A percentile compares a stretch with the other conserved stretches of the same genome.
These are phyloP conservation scores for Prionailurus bengalensis DNA, from an alignment of 2,113 vertebrate species.

Conservation along the genomic window DNA sequence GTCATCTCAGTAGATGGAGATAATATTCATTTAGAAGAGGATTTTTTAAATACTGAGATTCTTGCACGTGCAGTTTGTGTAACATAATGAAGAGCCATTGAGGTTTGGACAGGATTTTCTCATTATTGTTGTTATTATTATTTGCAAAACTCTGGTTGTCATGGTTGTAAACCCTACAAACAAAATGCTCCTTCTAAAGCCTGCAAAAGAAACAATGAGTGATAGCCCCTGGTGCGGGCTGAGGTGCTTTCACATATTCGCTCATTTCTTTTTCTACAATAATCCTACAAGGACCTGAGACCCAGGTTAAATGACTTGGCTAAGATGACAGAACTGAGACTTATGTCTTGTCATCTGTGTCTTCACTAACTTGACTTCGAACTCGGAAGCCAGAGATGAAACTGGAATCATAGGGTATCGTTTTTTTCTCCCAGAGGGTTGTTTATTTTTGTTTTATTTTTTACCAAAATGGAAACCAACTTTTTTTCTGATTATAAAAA, in stretches of 20 bases:
- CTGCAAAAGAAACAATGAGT: background rate
- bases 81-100: background rate
- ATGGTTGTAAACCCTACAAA: slow-evolving; percentile 5
- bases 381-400: slow-evolving; percentile 43
- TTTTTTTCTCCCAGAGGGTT: background rate
- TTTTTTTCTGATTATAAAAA: slow-evolving; percentile 4
- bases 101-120: background rate
- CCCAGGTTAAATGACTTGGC: background rate
- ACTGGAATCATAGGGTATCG: background rate
- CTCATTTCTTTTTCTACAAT: background rate
- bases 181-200: background rate
- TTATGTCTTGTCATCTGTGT: background rate
- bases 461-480: background rate
- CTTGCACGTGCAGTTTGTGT: background rate
- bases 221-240: background rate
- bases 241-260: background rate
- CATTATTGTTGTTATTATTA: background rate
- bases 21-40: background rate
- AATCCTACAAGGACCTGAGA: background rate
- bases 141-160: background rate
- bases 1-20: background rate
- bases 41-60: background rate
- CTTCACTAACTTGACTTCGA: background rate
- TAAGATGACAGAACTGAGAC: background rate
- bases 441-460: slow-evolving; percentile 47